Conservation (phyloP, 92 coral and sea anemone genomes). For the Zoanthus gigantus region DNA sequence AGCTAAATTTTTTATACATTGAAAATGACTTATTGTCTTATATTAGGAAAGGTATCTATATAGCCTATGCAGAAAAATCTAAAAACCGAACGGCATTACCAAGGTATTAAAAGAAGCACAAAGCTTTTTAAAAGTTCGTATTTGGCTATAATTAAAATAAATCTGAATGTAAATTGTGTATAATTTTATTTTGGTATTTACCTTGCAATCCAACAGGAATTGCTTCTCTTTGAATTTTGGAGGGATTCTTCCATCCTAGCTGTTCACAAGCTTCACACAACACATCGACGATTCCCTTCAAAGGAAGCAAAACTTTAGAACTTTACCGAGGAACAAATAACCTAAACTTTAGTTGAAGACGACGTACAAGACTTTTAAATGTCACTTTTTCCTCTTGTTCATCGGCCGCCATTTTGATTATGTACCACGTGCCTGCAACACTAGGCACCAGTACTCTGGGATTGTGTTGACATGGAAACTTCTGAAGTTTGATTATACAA, state of each 20-base stretch:
- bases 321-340: background rate
- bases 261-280: constrained; percentile 95
- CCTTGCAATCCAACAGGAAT: constrained; percentile 96
- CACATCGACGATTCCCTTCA: constrained; percentile 88
- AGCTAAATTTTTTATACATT: too few species aligned
- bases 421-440: constrained; percentile 42
- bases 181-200: background rate
- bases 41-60: too few species aligned
- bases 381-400: constrained; percentile 63
- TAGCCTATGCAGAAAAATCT: too few species aligned
- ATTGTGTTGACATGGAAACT: constrained; percentile 67
- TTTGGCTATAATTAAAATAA: background rate
- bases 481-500: constrained; percentile 45
- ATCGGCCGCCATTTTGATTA: constrained; percentile 76
- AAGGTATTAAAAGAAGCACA: too few species aligned
- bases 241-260: constrained; percentile 93
- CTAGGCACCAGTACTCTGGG: constrained; percentile 31
- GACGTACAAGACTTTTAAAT: constrained; percentile 84
- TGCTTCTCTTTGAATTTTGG: constrained; percentile 91
- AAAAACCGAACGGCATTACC: too few species aligned
- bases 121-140: background rate
- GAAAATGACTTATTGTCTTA: too few species aligned
- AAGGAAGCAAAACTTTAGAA: background rate
- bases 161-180: background rate
- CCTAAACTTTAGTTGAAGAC: background rate